Evolutionary conservation across 2,888 invertebrate genomes (phyloP).

Genomic region (Tipula lateralis): DNA sequence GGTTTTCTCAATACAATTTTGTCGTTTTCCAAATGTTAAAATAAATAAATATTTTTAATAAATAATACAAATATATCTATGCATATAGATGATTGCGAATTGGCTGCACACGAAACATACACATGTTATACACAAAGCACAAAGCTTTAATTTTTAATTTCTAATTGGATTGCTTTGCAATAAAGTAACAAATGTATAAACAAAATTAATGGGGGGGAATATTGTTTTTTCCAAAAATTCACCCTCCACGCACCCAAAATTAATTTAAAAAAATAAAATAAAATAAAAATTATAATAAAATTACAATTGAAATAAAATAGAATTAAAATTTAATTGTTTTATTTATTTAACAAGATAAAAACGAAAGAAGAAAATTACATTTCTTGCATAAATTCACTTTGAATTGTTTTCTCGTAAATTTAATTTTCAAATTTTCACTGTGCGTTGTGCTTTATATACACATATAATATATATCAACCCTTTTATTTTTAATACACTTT

Average conservation of each 20-base stretch:
- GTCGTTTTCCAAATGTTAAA: not conserved
- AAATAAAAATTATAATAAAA: slow-evolving; percentile 20
- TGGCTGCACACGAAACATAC: not conserved
- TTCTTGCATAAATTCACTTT: slow-evolving; percentile 11
- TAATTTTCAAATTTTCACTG: not conserved
- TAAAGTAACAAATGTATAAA: not conserved
- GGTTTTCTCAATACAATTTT: not conserved
- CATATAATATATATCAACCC: not conserved
- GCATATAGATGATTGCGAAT: not conserved
- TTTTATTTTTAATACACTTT: slow-evolving; percentile 1
- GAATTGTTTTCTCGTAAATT: not conserved
- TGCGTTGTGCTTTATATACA: not conserved
- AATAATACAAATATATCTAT: not conserved
- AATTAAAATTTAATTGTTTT: slow-evolving; percentile 24
- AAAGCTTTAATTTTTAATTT: slow-evolving; percentile 9
- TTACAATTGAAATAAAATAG: slow-evolving; percentile 19
- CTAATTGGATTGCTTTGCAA: not conserved
- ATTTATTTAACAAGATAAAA: slow-evolving; percentile 7
- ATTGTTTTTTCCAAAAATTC: not conserved
- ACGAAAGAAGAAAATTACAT: not conserved
- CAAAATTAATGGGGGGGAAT: not conserved
- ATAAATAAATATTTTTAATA: not conserved
- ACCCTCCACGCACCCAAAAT: not conserved
- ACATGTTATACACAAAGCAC: not conserved
- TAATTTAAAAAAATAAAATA: not conserved